Conservation (phyloP, 2,888 invertebrate genomes). For the Penaeus monodon region DNA sequence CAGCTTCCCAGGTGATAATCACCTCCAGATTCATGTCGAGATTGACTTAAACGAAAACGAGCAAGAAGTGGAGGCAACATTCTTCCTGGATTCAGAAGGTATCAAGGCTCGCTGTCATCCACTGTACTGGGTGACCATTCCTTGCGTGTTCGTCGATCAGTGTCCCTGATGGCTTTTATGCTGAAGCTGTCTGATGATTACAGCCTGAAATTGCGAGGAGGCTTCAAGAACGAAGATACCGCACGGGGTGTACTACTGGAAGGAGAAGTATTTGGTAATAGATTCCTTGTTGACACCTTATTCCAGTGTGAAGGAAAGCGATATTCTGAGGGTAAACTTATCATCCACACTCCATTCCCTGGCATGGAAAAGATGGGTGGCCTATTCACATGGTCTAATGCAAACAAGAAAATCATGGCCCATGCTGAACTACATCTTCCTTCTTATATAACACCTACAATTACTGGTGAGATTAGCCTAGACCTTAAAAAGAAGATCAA, state of each 20-base stretch:
- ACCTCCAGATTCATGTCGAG: slow-evolving; percentile 45
- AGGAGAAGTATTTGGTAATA: slow-evolving; percentile 59
- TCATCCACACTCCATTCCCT: slow-evolving; percentile 51
- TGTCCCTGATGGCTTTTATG: slow-evolving; percentile 49
- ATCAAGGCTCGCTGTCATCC: slow-evolving; percentile 52
- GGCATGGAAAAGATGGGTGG: slow-evolving; percentile 56
- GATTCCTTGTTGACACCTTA: slow-evolving; percentile 43
- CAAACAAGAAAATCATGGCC: slow-evolving; percentile 20
- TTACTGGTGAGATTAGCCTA: slow-evolving; percentile 36
- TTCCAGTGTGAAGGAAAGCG: slow-evolving; percentile 38
- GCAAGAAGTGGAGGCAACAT: slow-evolving; percentile 46
- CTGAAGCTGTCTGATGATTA: slow-evolving; percentile 62
- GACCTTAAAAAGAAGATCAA: slow-evolving; percentile 33
- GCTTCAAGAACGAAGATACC: slow-evolving; percentile 42
- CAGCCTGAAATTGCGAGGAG: slow-evolving; percentile 54
- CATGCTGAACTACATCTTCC: slow-evolving; percentile 50
- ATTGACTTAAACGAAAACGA: slow-evolving; percentile 46
- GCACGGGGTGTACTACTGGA: slow-evolving; percentile 49
- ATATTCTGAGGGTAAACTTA: slow-evolving; percentile 59
- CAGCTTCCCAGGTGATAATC: slow-evolving; percentile 41
- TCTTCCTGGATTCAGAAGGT: slow-evolving; percentile 60
- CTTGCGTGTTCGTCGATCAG: slow-evolving; percentile 50
- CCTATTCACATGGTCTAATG: slow-evolving; percentile 43
- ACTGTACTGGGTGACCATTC: slow-evolving; percentile 48
- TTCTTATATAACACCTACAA: slow-evolving; percentile 34